Evolutionary conservation across 2,797 vertebrate genomes (phyloP), one percentile per base, ranked within the genome.

Genomic region (Lacerta viridis): DNA sequence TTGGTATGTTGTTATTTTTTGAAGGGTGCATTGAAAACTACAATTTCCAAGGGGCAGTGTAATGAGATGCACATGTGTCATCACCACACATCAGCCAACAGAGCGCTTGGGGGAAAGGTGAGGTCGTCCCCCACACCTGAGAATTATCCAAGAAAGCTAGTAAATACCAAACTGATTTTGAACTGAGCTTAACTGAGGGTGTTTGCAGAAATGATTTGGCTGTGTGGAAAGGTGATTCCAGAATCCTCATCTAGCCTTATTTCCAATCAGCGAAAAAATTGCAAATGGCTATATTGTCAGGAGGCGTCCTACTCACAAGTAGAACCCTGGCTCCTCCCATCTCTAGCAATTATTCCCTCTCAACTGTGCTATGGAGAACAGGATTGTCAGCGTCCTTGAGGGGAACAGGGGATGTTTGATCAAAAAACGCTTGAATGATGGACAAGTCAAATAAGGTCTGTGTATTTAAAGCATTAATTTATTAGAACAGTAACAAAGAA

Each of bases 391-490:
- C 23, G 5, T 43, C 23, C 41, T 46, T 46, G 41, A 64, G 7
- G 27, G 27, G 43, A 23, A 3, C 39, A 33, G 1, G 80, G 17
- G 18, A 6, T 46, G 6, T 25, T 4, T 2, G 1, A 3, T 72
- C 11, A n/a, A 18, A 13, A 64, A 39, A 29, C n/a, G 5, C 10
- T 76, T 7, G 66, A 79, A 8, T 33, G 2, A 68, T 1, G 13
- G 64, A 79, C 5, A 17, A 29, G 11, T 69, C 8, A 33, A 55
- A 69, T 50, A 5, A 78, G 17, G 33, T 25, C 25, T 39, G 41
- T 76, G 55, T 86, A 80, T 41, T 72, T 71, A 80, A 86, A 86
- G 46, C n/a, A 80, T 86, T 78, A 86, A 76, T 85, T 85, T 85
- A 85, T 85, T 86, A 80, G 76, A 71, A 36, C 13, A 72, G 46